Percentiles rank a stretch among this genome's conserved stretches.
These are phyloP conservation scores for Cherax destructor DNA, from an alignment of 1,140 invertebrate genomes.

Conservation along the genomic window DNA sequence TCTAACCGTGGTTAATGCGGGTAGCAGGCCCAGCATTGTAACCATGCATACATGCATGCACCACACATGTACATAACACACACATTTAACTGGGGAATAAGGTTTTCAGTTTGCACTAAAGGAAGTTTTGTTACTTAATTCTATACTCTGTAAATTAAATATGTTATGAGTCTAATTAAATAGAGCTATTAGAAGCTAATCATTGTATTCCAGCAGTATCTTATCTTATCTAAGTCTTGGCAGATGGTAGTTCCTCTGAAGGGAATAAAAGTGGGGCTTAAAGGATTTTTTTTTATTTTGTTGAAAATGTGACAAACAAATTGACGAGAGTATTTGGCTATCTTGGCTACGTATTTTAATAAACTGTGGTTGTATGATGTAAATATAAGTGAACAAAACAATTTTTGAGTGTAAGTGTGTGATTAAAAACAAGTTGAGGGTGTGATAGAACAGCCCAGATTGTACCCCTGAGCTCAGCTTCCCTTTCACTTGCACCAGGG, in stretches of 20 bases:
- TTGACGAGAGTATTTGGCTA: neutral
- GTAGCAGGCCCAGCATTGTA: too few relatives aligned
- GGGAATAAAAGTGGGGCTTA: neutral
- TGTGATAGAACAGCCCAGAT: neutral
- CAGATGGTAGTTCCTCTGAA: neutral
- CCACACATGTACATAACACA: too few relatives aligned
- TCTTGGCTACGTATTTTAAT: neutral
- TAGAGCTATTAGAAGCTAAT: too few relatives aligned
- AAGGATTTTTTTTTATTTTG: neutral
- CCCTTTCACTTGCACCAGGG: conserved; percentile 1
- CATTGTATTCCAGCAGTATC: too few relatives aligned
- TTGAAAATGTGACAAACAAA: neutral
- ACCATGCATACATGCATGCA: too few relatives aligned
- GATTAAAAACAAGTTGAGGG: neutral
- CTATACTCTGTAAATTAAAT: too few relatives aligned
- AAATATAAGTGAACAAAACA: neutral
- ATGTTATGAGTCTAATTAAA: too few relatives aligned
- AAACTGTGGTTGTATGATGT: neutral
- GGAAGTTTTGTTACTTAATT: too few relatives aligned
- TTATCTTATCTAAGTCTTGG: neutral
- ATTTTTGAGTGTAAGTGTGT: neutral
- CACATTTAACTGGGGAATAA: too few relatives aligned
- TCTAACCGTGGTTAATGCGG: too few relatives aligned
- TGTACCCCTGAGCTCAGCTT: conserved; percentile 2
- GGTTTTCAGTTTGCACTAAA: too few relatives aligned